These are phyloP conservation scores for Mixornis gularis DNA, from an alignment of 2,113 vertebrate species.

Conservation along the genomic window DNA sequence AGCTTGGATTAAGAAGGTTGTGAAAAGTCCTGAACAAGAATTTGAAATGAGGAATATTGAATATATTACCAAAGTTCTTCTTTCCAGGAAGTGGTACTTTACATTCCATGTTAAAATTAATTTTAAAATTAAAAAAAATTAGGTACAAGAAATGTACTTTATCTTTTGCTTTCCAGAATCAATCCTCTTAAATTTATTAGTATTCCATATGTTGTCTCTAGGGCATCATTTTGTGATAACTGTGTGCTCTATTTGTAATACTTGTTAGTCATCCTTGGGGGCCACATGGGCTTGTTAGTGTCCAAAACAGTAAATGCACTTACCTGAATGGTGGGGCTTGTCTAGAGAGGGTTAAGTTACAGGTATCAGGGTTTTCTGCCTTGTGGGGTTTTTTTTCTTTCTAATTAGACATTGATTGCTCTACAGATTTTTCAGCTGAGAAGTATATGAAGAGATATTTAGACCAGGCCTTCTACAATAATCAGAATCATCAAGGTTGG, in stretches of 20 bases:
- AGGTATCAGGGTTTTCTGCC: background rate
- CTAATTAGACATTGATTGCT: background rate
- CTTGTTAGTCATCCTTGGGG: background rate
- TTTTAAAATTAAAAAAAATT: background rate
- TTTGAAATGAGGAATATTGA: background rate
- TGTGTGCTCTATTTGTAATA: background rate
- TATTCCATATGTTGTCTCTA: background rate
- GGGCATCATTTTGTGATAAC: background rate
- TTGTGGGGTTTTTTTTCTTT: background rate
- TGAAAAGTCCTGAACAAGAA: background rate
- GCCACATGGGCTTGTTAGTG: background rate
- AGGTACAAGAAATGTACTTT: background rate
- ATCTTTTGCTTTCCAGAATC: background rate
- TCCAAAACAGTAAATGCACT: background rate
- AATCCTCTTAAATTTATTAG: background rate
- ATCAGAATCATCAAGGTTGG: background rate
- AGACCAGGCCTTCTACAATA: background rate
- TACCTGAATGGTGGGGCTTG: background rate
- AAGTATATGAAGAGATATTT: background rate
- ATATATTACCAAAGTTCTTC: background rate
- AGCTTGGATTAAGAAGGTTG: background rate
- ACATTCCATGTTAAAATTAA: background rate
- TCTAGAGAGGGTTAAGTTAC: background rate
- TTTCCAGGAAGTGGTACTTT: background rate
- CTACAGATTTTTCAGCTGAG: background rate